Evolutionary conservation across 2,888 invertebrate species (phyloP).

Genomic region (Colletes collaris): DNA sequence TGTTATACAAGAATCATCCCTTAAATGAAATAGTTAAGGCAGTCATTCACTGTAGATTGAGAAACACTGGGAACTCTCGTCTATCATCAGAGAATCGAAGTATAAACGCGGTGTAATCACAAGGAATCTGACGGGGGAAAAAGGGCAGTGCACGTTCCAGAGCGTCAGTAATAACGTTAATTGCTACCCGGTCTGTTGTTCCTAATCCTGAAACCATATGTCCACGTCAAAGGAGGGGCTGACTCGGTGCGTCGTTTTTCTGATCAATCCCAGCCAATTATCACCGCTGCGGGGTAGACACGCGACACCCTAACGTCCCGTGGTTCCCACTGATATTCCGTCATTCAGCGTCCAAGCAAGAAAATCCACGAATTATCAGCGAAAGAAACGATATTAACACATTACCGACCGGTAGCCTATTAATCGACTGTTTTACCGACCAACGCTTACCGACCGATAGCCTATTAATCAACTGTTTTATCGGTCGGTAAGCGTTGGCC

Average conservation of each 20-base stretch:
- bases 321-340: constrained; percentile 15
- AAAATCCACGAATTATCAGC: constrained; percentile 57
- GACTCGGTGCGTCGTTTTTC: constrained; percentile 45
- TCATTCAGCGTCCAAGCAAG: constrained; percentile 45
- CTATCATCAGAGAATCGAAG: neutral
- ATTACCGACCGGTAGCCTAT: no score
- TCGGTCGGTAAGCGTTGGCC: no score
- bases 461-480: no score
- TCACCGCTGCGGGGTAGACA: constrained; percentile 36
- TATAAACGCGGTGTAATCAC: constrained; percentile 16
- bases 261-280: constrained; percentile 59
- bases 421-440: no score
- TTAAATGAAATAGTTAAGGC: no score
- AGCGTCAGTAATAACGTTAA: constrained; percentile 47
- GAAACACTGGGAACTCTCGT: neutral
- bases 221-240: constrained; percentile 40
- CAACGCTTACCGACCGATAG: no score
- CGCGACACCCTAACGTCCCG: constrained; percentile 39
- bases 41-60: no score
- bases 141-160: neutral
- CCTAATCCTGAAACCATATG: constrained; percentile 41
- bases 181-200: constrained; percentile 47
- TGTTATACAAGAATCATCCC: no score
- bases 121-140: neutral
- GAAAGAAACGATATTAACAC: no score